Conservation (phyloP, 2,888 invertebrate genomes). For the Chaetogeoica ovagalla region DNA sequence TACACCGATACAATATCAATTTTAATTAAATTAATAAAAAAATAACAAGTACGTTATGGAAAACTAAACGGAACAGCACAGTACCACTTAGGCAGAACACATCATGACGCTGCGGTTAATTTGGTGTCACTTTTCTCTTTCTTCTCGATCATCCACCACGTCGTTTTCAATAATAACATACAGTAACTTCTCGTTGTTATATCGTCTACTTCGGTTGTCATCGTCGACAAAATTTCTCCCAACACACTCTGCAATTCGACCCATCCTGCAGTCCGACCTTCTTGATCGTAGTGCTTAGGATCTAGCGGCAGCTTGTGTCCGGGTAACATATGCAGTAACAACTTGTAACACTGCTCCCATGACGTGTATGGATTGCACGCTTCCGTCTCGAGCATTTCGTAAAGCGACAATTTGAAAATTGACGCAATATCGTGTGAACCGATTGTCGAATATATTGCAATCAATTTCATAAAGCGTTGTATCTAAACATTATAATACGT, state of each 20-base stretch:
- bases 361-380: slow-evolving; percentile 83
- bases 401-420: slow-evolving; percentile 92
- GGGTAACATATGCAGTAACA: slow-evolving; percentile 86
- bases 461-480: slow-evolving; percentile 85
- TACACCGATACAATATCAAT: not conserved
- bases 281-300: slow-evolving; percentile 74
- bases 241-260: slow-evolving; percentile 83
- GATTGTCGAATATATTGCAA: slow-evolving; percentile 85
- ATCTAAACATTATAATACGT: no score
- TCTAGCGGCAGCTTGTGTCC: slow-evolving; percentile 90
- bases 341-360: slow-evolving; percentile 89
- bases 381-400: slow-evolving; percentile 81
- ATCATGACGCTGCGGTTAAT: slow-evolving; percentile 64
- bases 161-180: slow-evolving; percentile 88
- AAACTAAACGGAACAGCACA: slow-evolving; percentile 84
- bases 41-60: slow-evolving; percentile 86
- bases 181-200: slow-evolving; percentile 91
- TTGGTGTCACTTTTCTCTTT: slow-evolving; percentile 81
- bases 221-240: slow-evolving; percentile 89
- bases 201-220: slow-evolving; percentile 87
- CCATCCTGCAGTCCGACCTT: slow-evolving; percentile 69
- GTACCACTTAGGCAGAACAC: slow-evolving; percentile 84
- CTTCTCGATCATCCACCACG: slow-evolving; percentile 78
- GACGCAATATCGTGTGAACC: slow-evolving; percentile 92
- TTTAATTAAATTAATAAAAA: slow-evolving; percentile 63